Conservation (phyloP, 2,888 invertebrate genomes). For the Tetrapedia diversipes region DNA sequence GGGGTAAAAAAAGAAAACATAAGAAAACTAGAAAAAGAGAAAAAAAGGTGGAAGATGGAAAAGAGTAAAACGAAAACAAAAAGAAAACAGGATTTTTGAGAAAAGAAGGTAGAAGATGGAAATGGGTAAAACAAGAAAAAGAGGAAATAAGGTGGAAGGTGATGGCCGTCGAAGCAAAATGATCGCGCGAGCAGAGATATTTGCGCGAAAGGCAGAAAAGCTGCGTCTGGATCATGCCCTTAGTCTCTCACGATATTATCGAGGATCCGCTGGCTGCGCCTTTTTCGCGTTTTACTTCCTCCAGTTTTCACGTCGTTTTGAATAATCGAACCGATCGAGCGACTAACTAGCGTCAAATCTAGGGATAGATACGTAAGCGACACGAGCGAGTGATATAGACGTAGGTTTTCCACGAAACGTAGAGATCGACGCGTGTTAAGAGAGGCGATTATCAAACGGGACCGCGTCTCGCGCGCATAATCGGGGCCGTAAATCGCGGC, state of each 20-base stretch:
- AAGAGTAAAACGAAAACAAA: not conserved
- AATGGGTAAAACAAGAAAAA: not conserved
- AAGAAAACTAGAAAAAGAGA: too few species aligned
- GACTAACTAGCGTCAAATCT: too few species aligned
- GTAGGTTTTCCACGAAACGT: too few species aligned
- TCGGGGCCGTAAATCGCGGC: constrained; percentile 39
- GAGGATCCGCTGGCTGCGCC: too few species aligned
- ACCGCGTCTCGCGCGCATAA: constrained; percentile 36
- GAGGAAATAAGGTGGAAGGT: not conserved
- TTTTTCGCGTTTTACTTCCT: too few species aligned
- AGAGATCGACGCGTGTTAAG: not conserved
- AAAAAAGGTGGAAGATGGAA: too few species aligned
- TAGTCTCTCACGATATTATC: constrained; percentile 53
- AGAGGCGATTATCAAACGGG: constrained; percentile 17
- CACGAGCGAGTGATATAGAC: too few species aligned
- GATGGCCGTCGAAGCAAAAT: constrained; percentile 14
- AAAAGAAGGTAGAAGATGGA: not conserved
- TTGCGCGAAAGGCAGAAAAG: constrained; percentile 46
- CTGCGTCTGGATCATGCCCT: not conserved
- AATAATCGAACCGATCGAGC: too few species aligned
- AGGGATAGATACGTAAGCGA: too few species aligned
- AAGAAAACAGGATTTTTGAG: not conserved
- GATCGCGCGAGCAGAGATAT: constrained; percentile 38
- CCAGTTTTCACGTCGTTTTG: too few species aligned
- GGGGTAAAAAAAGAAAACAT: not conserved